phyloP scores from a whole-genome alignment of 2,797 vertebrate genomes.

The Discoglossus pictus region DNA sequence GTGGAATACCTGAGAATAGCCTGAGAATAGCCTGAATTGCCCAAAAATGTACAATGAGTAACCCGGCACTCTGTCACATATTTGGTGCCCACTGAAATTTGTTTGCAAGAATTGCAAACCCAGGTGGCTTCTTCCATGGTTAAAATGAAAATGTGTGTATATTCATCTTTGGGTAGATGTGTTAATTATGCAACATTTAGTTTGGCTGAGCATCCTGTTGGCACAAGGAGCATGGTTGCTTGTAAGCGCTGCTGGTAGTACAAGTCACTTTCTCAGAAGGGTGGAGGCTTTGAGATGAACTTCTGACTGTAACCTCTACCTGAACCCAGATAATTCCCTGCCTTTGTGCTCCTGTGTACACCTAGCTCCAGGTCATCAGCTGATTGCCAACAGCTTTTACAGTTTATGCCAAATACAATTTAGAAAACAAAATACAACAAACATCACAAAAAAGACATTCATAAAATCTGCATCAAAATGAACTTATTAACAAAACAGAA shows the following conservation, averaged over 20 bases:
- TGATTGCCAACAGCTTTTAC: background rate
- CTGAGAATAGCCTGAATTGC: too few species aligned
- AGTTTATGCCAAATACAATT: too few species aligned
- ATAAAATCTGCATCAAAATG: too few species aligned
- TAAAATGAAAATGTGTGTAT: conserved; percentile 24
- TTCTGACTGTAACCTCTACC: conserved; percentile 35
- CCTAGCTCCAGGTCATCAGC: background rate
- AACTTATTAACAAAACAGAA: too few species aligned
- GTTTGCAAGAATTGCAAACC: too few species aligned
- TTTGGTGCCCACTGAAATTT: too few species aligned
- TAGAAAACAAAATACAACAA: background rate
- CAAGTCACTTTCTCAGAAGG: conserved; percentile 42
- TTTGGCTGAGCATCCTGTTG: conserved; percentile 35
- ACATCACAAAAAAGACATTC: too few species aligned
- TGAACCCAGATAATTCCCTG: conserved; percentile 33
- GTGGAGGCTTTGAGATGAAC: conserved; percentile 29
- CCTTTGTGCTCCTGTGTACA: conserved; percentile 14
- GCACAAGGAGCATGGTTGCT: conserved; percentile 19
- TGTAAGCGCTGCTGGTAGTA: conserved; percentile 30
- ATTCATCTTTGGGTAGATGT: conserved; percentile 26
- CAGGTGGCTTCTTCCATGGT: conserved; percentile 1
- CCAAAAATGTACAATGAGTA: too few species aligned
- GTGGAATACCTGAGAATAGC: too few species aligned
- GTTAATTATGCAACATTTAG: conserved; percentile 48
- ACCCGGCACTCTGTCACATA: too few species aligned